Evolutionary conservation across 2,888 invertebrate species (phyloP).

Genomic region (Heliconius ethilla): DNA sequence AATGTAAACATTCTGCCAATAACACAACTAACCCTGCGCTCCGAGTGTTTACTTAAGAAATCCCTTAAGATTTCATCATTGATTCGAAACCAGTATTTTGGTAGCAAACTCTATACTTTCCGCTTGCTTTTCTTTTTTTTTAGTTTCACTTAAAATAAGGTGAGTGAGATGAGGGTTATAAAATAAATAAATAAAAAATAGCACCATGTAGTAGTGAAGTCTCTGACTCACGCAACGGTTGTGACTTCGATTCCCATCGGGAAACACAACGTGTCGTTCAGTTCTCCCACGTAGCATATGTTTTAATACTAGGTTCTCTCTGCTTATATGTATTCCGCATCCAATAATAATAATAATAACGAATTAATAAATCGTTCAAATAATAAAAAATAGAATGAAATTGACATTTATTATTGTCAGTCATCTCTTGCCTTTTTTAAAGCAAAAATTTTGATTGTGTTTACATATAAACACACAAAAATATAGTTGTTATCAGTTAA

Average conservation of each 20-base stretch:
- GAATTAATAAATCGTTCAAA: no score
- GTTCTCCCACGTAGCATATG: background rate
- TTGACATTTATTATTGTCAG: no score
- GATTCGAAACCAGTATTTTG: background rate
- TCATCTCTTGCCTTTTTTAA: no score
- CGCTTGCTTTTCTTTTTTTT: background rate
- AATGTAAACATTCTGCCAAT: slow-evolving; percentile 19
- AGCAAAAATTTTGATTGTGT: no score
- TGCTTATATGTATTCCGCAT: background rate
- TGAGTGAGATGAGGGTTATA: background rate
- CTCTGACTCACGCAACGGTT: background rate
- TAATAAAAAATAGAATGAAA: no score
- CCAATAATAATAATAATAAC: no score
- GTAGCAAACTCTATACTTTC: background rate
- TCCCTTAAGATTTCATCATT: background rate
- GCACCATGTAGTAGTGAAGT: background rate
- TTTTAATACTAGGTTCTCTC: background rate
- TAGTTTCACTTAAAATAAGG: background rate
- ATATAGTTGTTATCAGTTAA: background rate
- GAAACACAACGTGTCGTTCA: background rate
- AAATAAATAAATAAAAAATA: background rate
- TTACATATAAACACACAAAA: no score
- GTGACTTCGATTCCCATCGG: background rate
- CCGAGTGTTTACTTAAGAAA: slow-evolving; percentile 18
- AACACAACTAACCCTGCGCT: background rate